Evolutionary conservation across 2,888 invertebrate species (phyloP).

Genomic region (Drosophila neutralis): DNA sequence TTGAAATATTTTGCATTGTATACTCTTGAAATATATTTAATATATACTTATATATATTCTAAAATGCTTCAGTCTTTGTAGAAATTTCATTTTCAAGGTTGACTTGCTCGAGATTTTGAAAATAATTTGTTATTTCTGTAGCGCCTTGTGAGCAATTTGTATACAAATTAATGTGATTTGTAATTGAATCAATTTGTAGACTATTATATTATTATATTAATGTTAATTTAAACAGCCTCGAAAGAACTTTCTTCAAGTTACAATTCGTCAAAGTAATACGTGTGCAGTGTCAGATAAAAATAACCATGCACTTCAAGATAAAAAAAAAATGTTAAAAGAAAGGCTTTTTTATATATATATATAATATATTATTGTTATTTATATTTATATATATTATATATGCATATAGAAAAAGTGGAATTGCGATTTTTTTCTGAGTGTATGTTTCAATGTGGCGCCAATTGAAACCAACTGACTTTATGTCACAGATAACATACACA

Average conservation of each 20-base stretch:
- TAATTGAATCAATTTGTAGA: neutral
- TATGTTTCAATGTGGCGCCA: neutral
- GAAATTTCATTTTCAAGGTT: constrained; percentile 54
- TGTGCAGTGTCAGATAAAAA: neutral
- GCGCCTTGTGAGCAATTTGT: constrained; percentile 6
- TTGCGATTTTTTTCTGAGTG: neutral
- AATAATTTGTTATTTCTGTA: constrained; percentile 29
- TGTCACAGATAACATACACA: constrained; percentile 9
- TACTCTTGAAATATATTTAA: constrained; percentile 13
- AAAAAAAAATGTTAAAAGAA: neutral
- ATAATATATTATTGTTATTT: too few species aligned
- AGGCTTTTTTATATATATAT: neutral
- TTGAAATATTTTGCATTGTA: constrained; percentile 14
- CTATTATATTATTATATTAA: constrained; percentile 2
- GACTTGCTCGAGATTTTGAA: constrained; percentile 18
- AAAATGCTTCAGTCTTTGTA: constrained; percentile 20
- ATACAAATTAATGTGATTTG: neutral
- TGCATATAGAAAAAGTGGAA: too few species aligned
- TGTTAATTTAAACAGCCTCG: neutral
- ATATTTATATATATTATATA: too few species aligned
- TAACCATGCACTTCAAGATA: neutral
- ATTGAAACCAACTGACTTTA: neutral
- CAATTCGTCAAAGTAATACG: constrained; percentile 1
- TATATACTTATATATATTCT: constrained; percentile 8
- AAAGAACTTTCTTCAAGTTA: neutral